These are phyloP conservation scores for Drosophila neocordata DNA, from an alignment of 1,140 invertebrate species.

Conservation along the genomic window DNA sequence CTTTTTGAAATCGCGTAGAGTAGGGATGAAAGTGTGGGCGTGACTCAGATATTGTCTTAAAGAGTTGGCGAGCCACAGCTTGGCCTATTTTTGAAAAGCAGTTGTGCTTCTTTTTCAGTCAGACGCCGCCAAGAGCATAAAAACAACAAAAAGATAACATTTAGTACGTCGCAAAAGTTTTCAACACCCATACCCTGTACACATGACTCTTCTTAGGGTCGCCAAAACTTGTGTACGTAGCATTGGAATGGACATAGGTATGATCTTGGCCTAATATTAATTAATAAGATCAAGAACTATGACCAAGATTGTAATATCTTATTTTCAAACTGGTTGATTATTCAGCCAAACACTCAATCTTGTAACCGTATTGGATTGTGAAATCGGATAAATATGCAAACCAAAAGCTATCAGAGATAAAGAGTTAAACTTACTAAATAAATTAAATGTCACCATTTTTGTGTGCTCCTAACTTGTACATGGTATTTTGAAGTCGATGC, in stretches of 20 bases:
- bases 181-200: conserved; percentile 47
- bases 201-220: conserved; percentile 52
- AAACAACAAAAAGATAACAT: conserved; percentile 67
- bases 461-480: too few species aligned
- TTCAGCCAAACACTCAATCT: too few species aligned
- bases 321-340: too few species aligned
- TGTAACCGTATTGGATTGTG: too few species aligned
- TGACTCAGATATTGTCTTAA: conserved; percentile 49
- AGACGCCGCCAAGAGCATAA: conserved; percentile 53
- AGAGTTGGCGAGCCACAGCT: conserved; percentile 52
- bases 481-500: neutral
- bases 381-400: too few species aligned
- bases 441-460: too few species aligned
- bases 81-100: conserved; percentile 59
- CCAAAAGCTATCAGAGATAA: neutral
- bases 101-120: conserved; percentile 55
- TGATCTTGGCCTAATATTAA: neutral
- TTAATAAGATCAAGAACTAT: too few species aligned
- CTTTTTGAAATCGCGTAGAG: conserved; percentile 62
- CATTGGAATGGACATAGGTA: conserved; percentile 42
- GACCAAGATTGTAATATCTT: too few species aligned
- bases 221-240: conserved; percentile 71
- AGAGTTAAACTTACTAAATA: too few species aligned
- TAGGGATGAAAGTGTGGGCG: conserved; percentile 14
- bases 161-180: conserved; percentile 79